Base-by-base conservation (phyloP, 1,140 invertebrate species). In the Odontomachus brunneus region DNA sequence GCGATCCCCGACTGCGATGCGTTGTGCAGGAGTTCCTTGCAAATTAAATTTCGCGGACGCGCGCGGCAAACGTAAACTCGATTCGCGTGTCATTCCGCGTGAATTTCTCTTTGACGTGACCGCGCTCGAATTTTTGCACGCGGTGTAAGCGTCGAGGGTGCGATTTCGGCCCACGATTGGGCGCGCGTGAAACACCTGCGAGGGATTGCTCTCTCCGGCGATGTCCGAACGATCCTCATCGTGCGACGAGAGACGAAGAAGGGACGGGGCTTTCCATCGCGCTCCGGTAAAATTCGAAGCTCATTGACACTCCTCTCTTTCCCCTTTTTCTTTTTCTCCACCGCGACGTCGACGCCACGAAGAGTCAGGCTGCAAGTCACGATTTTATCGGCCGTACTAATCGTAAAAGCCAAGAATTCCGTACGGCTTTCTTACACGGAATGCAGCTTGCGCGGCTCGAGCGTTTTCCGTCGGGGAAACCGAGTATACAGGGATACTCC, bases 351-450 rank as follows among this genome's bases (percentile, higher is more conserved):
- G 62, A 12, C 22, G 53, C 72, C 29, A 5, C 29, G 29, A 33
- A 33, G 12, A 82, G 72, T 82, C 81, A 48, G 60, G 24, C 59
- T 82, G 75, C 72, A 29, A 75, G 81, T 82, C 81, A 82, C 81
- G 81, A 82, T 82, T 82, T 82, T 82, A 82, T 82, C 81, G 81
- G 33, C 72, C 22, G 78, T 76, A 82, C 59, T 59, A 82, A 82
- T 82, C 72, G 81, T 82, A 82, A 82, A 82, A 82, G 71, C 59
- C 65, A 82, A 82, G 81, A 82, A 82, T 82, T 48, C 19, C 59
- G 59, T 82, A 82, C 71, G 73, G 78, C 72, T 82, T 82, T 82
- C 81, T 65, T 82, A 76, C 60, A 76, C 60, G 81, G 73, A 76
- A 65, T 82, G 81, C 72, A 75, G 73, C 49, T 74, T 76, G 48